Percentiles rank a stretch among this genome's conserved stretches.
Conservation (phyloP, 2,888 invertebrate species). For the Lithodes maja region DNA sequence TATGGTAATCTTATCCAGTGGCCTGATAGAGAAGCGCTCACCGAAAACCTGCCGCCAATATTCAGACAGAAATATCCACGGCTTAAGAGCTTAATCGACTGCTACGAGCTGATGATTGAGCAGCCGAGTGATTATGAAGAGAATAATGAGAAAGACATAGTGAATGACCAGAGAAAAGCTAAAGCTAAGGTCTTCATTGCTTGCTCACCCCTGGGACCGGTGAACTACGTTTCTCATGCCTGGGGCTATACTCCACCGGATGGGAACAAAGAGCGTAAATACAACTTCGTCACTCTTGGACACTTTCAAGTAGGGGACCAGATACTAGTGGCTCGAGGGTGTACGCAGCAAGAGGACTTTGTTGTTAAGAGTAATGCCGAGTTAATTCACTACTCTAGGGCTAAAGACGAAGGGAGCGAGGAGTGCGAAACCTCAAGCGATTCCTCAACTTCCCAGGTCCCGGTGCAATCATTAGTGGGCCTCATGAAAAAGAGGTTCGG, state of each 20-base stretch:
- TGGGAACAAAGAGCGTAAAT: background rate
- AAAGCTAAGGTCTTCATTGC: conserved; percentile 6
- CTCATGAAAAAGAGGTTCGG: conserved; percentile 8
- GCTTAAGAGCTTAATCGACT: conserved; percentile 5
- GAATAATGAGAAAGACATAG: background rate
- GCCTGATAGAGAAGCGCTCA: conserved; percentile 8
- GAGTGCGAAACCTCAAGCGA: background rate
- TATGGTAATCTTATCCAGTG: background rate
- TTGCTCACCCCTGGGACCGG: background rate
- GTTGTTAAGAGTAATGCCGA: conserved; percentile 1
- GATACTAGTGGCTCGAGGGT: background rate
- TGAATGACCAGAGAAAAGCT: background rate
- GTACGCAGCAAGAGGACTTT: conserved; percentile 15
- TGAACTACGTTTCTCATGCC: background rate
- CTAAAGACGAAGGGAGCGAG: background rate
- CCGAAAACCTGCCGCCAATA: background rate
- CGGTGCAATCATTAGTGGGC: background rate
- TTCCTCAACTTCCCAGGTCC: background rate
- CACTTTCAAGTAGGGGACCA: conserved; percentile 10
- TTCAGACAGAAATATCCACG: background rate
- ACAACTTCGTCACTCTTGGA: background rate
- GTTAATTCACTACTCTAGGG: background rate
- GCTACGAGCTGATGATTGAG: background rate
- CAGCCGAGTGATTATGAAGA: background rate
- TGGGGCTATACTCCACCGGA: background rate